These are phyloP conservation scores for Rallus crepitans DNA, from an alignment of 2,797 vertebrate species.

Conservation along the genomic window DNA sequence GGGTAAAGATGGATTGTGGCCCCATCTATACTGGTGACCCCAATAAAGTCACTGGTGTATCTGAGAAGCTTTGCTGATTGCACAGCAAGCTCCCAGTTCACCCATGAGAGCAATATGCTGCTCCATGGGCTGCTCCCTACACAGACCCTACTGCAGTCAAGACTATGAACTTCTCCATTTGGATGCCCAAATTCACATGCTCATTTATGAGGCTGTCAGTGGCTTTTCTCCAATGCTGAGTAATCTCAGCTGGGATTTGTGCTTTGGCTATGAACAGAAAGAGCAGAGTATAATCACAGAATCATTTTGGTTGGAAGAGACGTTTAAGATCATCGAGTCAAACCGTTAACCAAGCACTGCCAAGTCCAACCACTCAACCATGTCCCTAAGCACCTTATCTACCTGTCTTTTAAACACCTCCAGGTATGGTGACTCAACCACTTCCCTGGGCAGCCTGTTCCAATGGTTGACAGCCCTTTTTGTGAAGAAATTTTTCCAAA, in stretches of 20 bases:
- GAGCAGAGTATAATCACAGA: not conserved
- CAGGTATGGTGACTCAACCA: too few relatives aligned
- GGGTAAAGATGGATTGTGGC: not conserved
- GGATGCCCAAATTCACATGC: not conserved
- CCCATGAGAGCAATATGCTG: accelerated
- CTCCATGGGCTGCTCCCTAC: not conserved
- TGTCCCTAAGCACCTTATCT: too few relatives aligned
- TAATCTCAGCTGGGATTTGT: not conserved
- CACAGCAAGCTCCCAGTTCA: not conserved
- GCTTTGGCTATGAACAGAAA: not conserved
- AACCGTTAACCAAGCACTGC: too few relatives aligned
- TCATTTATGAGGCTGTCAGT: not conserved
- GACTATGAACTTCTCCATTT: not conserved
- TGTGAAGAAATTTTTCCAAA: too few relatives aligned
- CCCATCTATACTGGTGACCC: not conserved
- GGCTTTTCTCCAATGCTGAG: not conserved
- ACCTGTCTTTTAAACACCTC: too few relatives aligned
- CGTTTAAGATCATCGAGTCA: too few relatives aligned
- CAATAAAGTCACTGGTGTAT: not conserved
- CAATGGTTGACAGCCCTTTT: too few relatives aligned
- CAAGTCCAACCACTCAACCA: too few relatives aligned
- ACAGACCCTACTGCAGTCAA: not conserved
- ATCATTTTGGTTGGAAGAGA: too few relatives aligned
- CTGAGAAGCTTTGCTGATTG: not conserved
- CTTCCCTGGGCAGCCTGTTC: too few relatives aligned